Percentiles rank a stretch among this genome's conserved stretches.
These are phyloP conservation scores for Toxonevra muliebris DNA, from an alignment of 2,888 invertebrate species.

Conservation along the genomic window DNA sequence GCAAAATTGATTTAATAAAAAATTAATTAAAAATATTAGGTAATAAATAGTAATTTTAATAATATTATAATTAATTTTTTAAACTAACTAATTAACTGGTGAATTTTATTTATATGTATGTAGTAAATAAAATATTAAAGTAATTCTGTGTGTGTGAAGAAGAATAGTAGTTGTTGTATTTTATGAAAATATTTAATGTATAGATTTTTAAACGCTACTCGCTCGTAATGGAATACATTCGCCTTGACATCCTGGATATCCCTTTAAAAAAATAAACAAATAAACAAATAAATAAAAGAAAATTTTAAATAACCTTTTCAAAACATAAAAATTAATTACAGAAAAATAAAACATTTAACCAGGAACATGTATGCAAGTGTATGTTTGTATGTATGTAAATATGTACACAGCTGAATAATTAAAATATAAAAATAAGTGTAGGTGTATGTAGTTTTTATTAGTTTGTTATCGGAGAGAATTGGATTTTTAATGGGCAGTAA, in stretches of 20 bases:
- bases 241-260: constrained; percentile 67
- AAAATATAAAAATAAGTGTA: too few species aligned
- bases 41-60: not conserved
- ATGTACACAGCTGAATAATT: too few species aligned
- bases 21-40: constrained; percentile 12
- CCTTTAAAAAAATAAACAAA: constrained; percentile 62
- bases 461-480: too few species aligned
- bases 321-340: not conserved
- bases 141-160: not conserved
- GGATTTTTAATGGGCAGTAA: too few species aligned
- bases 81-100: not conserved
- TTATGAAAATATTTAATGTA: not conserved
- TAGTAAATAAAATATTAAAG: constrained; percentile 7
- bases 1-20: constrained; percentile 21
- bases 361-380: too few species aligned
- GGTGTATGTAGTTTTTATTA: too few species aligned
- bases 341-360: too few species aligned
- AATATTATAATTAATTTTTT: constrained; percentile 2
- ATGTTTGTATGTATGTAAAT: too few species aligned
- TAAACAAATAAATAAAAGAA: constrained; percentile 45
- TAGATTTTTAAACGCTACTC: constrained; percentile 68
- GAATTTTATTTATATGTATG: not conserved
- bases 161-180: constrained; percentile 6
- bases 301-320: constrained; percentile 17
- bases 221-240: constrained; percentile 71